Conservation (phyloP, 2,888 invertebrate species). For the Monopis laevigella region DNA sequence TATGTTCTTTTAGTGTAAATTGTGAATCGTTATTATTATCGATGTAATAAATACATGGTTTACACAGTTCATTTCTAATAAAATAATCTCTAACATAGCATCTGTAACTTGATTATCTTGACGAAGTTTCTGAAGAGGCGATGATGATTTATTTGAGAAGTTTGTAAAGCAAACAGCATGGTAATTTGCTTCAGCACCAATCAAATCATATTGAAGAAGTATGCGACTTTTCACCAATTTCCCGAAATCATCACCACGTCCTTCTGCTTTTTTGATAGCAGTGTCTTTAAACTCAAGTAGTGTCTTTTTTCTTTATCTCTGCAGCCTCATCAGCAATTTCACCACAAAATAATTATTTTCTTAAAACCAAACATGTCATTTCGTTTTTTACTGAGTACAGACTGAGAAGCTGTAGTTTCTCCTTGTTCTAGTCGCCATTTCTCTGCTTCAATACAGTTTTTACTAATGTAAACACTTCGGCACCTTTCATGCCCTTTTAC, state of each 20-base stretch:
- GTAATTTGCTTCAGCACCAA: slow-evolving; percentile 30
- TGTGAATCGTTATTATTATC: slow-evolving; percentile 35
- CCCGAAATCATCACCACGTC: slow-evolving; percentile 29
- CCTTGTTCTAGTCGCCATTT: too few relatives aligned
- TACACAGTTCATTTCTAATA: too few relatives aligned
- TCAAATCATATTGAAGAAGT: slow-evolving; percentile 26
- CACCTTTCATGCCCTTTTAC: too few relatives aligned
- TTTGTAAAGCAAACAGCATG: slow-evolving; percentile 31
- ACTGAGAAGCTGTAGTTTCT: too few relatives aligned
- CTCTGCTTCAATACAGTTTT: too few relatives aligned
- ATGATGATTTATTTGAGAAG: slow-evolving; percentile 27
- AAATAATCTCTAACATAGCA: slow-evolving; percentile 30
- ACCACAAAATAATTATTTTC: slow-evolving; percentile 33
- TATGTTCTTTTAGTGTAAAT: slow-evolving; percentile 33
- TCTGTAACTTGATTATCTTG: slow-evolving; percentile 31
- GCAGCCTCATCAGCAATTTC: slow-evolving; percentile 28
- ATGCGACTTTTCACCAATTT: slow-evolving; percentile 28
- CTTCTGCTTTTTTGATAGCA: slow-evolving; percentile 30
- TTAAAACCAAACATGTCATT: slow-evolving; percentile 25
- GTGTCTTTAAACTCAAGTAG: slow-evolving; percentile 31
- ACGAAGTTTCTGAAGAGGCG: slow-evolving; percentile 25
- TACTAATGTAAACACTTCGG: too few relatives aligned
- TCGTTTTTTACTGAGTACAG: too few relatives aligned
- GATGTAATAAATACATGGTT: slow-evolving; percentile 31
- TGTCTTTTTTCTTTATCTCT: slow-evolving; percentile 28